These are phyloP conservation scores for Himalopsyche japonica DNA, from an alignment of 2,888 invertebrate species.

Conservation along the genomic window DNA sequence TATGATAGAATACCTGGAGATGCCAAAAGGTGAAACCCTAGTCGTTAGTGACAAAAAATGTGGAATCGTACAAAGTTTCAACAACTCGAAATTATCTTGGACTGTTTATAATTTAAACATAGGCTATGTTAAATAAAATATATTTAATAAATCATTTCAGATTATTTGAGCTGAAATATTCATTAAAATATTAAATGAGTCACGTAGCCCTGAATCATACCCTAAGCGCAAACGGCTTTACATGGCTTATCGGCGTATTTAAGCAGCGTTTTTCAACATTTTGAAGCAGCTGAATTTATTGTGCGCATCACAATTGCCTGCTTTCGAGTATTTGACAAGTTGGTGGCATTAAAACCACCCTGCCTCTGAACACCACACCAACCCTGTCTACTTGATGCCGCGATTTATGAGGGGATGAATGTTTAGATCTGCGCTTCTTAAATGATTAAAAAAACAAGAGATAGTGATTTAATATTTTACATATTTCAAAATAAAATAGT, in stretches of 20 bases:
- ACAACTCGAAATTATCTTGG: too few relatives aligned
- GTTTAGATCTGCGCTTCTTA: background rate
- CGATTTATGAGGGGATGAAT: constrained; percentile 23
- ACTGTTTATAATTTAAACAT: too few relatives aligned
- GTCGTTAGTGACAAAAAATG: too few relatives aligned
- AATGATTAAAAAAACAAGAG: background rate
- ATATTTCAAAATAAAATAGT: too few relatives aligned
- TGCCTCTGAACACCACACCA: background rate
- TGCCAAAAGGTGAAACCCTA: too few relatives aligned
- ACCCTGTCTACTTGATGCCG: constrained; percentile 22
- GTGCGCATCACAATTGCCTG: constrained; percentile 9
- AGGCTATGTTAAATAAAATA: too few relatives aligned
- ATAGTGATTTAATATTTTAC: too few relatives aligned
- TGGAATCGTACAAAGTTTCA: too few relatives aligned
- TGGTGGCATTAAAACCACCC: constrained; percentile 28
- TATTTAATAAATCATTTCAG: too few relatives aligned
- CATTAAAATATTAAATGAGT: background rate
- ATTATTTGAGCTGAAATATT: too few relatives aligned
- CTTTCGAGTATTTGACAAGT: constrained; percentile 14
- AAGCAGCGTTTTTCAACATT: background rate
- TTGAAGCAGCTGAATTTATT: constrained; percentile 12
- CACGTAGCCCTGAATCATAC: background rate
- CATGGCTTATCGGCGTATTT: background rate
- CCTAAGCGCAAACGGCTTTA: background rate
- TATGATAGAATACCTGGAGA: too few relatives aligned